Evolutionary conservation across 2,888 invertebrate species (phyloP).

Genomic region (Drosophila colorata): DNA sequence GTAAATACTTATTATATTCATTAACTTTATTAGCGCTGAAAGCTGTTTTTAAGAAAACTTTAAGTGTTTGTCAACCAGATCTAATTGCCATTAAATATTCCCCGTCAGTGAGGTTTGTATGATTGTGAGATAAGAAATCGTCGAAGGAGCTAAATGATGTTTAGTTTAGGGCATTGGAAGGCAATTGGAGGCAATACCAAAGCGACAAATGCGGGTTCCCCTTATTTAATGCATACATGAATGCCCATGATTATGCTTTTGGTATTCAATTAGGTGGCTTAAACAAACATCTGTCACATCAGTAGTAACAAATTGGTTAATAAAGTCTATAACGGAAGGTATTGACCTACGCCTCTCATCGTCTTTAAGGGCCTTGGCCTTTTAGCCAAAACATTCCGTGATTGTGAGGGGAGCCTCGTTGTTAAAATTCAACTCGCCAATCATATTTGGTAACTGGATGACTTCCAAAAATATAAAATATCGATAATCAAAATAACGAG

Average conservation of each 20-base stretch:
- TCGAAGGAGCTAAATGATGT: background rate
- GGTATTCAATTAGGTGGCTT: background rate
- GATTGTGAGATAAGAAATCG: background rate
- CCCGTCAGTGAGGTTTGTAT: too few species aligned
- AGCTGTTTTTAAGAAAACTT: slow-evolving; percentile 20
- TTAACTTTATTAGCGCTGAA: too few species aligned
- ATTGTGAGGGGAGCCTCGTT: too few species aligned
- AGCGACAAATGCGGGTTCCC: background rate
- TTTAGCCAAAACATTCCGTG: background rate
- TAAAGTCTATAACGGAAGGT: background rate
- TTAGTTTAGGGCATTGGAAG: slow-evolving; percentile 7
- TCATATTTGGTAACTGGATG: background rate
- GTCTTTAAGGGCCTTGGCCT: background rate
- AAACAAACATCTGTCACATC: background rate
- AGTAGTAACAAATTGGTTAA: background rate
- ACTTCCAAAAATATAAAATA: background rate
- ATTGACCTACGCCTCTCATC: background rate
- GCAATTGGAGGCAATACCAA: slow-evolving; percentile 7
- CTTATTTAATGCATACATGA: slow-evolving; percentile 6
- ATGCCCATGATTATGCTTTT: slow-evolving; percentile 12
- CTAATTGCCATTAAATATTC: slow-evolving; percentile 8
- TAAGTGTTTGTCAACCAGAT: slow-evolving; percentile 22
- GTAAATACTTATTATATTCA: slow-evolving; percentile 13
- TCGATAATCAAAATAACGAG: background rate
- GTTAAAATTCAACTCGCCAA: background rate